These are phyloP conservation scores for Gallirallus australis DNA, from an alignment of 2,797 vertebrate species.

Conservation along the genomic window DNA sequence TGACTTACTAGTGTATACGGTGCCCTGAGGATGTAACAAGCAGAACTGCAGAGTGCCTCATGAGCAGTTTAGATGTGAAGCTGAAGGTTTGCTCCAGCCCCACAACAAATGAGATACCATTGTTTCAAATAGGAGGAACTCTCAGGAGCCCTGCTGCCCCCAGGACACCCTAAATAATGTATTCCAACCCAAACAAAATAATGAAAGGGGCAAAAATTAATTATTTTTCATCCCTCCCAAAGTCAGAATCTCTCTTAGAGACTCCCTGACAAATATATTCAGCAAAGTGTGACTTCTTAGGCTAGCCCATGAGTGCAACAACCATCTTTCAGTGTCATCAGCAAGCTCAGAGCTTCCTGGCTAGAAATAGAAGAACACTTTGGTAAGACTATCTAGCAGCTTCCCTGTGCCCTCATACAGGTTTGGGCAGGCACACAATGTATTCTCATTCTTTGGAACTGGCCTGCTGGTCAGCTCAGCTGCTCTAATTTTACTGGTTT, in stretches of 20 bases:
- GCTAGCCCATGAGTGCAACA: neutral
- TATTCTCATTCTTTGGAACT: neutral
- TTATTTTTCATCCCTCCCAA: neutral
- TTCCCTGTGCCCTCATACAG: neutral
- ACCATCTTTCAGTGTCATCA: neutral
- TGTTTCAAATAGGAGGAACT: neutral
- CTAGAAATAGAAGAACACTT: neutral
- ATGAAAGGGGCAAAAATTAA: neutral
- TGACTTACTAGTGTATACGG: neutral
- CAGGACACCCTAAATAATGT: neutral
- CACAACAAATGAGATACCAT: neutral
- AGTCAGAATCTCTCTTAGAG: neutral
- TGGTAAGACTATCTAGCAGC: neutral
- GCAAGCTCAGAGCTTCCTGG: neutral
- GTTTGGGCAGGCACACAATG: neutral
- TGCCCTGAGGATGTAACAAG: neutral
- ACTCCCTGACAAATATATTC: neutral
- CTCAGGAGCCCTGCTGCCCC: neutral
- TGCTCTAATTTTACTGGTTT: constrained; percentile 19
- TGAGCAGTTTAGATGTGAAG: neutral
- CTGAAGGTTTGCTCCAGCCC: neutral
- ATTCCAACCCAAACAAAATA: neutral
- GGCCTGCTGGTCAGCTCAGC: neutral
- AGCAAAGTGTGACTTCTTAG: neutral
- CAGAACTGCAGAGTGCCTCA: neutral